phyloP scores from a whole-genome alignment of 2,888 invertebrate species.

The Epirrhoe tristata region DNA sequence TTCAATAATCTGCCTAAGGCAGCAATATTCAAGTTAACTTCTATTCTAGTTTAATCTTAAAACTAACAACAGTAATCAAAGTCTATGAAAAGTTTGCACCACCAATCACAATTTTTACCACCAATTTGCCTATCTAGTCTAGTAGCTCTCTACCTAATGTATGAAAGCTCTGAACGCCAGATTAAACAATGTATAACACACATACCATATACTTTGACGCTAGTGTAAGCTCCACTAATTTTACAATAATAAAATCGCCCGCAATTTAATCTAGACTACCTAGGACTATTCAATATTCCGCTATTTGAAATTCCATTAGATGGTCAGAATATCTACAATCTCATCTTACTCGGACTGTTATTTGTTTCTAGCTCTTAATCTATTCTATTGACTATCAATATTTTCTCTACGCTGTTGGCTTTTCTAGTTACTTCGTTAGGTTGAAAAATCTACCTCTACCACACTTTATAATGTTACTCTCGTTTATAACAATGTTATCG shows the following conservation, averaged over 20 bases:
- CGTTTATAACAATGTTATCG: conserved; percentile 58
- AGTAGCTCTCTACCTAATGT: conserved; percentile 64
- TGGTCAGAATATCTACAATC: conserved; percentile 72
- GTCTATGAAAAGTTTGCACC: conserved; percentile 78
- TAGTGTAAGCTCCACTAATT: conserved; percentile 73
- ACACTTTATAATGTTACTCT: conserved; percentile 62
- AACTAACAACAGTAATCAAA: conserved; percentile 69
- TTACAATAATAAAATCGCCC: conserved; percentile 72
- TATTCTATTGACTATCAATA: conserved; percentile 69
- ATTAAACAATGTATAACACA: conserved; percentile 48
- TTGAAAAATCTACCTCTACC: conserved; percentile 70
- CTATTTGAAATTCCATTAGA: conserved; percentile 66
- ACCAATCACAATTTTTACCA: conserved; percentile 77
- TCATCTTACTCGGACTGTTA: conserved; percentile 59
- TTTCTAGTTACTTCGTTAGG: conserved; percentile 67
- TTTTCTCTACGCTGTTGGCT: conserved; percentile 59
- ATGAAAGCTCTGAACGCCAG: conserved; percentile 40
- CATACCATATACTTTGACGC: conserved; percentile 49
- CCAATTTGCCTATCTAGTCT: conserved; percentile 63
- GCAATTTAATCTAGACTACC: conserved; percentile 60
- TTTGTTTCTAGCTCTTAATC: conserved; percentile 68
- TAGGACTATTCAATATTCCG: conserved; percentile 66
- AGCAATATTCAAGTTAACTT: conserved; percentile 57
- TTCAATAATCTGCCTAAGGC: conserved; percentile 64
- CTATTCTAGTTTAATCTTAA: conserved; percentile 65